These are phyloP conservation scores for Silurus glanis DNA, from an alignment of 2,113 vertebrate species.

Conservation along the genomic window DNA sequence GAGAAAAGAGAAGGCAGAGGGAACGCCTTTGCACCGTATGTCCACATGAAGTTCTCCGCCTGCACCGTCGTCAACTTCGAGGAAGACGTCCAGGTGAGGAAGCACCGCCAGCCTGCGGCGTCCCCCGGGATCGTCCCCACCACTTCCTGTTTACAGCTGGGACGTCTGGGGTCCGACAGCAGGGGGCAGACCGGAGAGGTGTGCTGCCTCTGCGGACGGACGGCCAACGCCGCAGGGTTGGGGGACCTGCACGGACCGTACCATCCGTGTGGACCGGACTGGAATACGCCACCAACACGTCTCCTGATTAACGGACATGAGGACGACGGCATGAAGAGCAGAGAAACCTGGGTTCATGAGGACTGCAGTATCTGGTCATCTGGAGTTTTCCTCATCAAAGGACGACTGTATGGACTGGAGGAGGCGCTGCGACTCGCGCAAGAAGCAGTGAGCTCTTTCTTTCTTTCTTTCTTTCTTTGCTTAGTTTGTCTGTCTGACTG, in stretches of 20 bases:
- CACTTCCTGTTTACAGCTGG: slow-evolving; percentile 68
- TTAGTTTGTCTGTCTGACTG: not conserved
- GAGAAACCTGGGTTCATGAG: slow-evolving; percentile 75
- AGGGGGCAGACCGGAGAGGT: slow-evolving; percentile 23
- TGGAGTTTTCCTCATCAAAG: slow-evolving; percentile 72
- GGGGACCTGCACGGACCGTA: slow-evolving; percentile 80
- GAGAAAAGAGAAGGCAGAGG: slow-evolving; percentile 57
- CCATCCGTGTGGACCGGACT: slow-evolving; percentile 16
- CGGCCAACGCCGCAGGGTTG: slow-evolving; percentile 64
- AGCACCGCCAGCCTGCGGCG: not conserved
- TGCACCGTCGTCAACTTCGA: slow-evolving; percentile 73
- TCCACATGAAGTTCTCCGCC: slow-evolving; percentile 60
- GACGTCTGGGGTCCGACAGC: slow-evolving; percentile 53
- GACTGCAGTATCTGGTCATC: slow-evolving; percentile 75
- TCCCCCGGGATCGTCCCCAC: slow-evolving; percentile 63
- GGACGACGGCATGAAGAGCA: not conserved
- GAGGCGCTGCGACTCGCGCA: slow-evolving; percentile 68
- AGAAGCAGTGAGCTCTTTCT: slow-evolving; percentile 63
- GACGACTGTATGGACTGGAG: slow-evolving; percentile 72
- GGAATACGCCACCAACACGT: not conserved
- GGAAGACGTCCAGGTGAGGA: slow-evolving; percentile 57
- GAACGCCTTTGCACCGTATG: slow-evolving; percentile 66
- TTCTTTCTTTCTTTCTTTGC: not conserved
- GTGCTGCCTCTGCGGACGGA: slow-evolving; percentile 73
- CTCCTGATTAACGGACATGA: not conserved